These are phyloP conservation scores for Agrilus biguttatus DNA, from an alignment of 2,888 invertebrate genomes.

Conservation along the genomic window DNA sequence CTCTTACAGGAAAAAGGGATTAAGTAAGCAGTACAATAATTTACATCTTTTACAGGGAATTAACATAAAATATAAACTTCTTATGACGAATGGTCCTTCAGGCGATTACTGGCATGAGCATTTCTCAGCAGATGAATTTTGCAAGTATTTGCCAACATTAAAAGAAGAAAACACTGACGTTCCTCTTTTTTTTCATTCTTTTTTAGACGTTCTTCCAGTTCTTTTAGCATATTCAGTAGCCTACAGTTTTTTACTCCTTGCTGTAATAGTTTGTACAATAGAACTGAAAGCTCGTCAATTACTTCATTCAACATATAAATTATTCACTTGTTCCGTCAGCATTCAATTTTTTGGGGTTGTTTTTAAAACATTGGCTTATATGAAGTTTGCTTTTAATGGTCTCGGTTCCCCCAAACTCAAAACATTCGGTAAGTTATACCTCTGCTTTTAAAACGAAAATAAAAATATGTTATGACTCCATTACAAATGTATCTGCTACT, in stretches of 20 bases:
- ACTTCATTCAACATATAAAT: conserved; percentile 76
- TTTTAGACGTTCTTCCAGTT: conserved; percentile 69
- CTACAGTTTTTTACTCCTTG: conserved; percentile 56
- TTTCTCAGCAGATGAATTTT: conserved; percentile 90
- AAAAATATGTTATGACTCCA: no score
- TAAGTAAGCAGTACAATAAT: no score
- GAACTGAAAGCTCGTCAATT: conserved; percentile 66
- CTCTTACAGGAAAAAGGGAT: no score
- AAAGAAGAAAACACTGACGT: not conserved
- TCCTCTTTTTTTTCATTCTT: not conserved
- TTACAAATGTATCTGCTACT: no score
- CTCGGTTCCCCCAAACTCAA: conserved; percentile 37
- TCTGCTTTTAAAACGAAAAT: no score
- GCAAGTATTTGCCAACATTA: conserved; percentile 41
- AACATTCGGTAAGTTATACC: conserved; percentile 31
- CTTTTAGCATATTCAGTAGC: conserved; percentile 59
- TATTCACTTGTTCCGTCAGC: conserved; percentile 59
- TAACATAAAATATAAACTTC: conserved; percentile 61
- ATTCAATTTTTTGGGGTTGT: conserved; percentile 58
- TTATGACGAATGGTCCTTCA: conserved; percentile 76
- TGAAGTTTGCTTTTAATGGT: conserved; percentile 67
- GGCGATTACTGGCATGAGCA: conserved; percentile 77
- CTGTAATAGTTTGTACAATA: conserved; percentile 59
- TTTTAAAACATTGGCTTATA: conserved; percentile 53
- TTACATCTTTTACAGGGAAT: conserved; percentile 46